Evolutionary conservation across 2,797 vertebrate genomes (phyloP).

Genomic region (Champsocephalus esox): DNA sequence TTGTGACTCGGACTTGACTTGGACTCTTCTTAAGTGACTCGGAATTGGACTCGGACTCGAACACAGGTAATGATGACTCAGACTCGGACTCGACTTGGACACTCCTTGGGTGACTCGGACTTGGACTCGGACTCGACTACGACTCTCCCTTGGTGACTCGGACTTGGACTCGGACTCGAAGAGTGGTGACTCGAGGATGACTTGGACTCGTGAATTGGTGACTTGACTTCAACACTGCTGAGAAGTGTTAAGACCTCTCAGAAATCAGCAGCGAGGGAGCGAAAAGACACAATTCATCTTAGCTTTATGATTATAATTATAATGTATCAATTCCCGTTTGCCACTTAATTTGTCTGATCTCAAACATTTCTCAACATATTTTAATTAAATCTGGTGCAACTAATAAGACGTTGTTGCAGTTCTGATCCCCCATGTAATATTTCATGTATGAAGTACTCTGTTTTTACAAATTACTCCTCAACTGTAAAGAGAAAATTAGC

Average conservation of each 20-base stretch:
- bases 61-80: too few species aligned
- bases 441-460: background rate
- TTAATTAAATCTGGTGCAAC: background rate
- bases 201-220: too few species aligned
- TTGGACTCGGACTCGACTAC: too few species aligned
- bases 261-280: background rate
- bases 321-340: background rate
- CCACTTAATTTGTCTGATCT: background rate
- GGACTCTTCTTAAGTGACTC: too few species aligned
- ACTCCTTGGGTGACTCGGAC: too few species aligned
- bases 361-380: background rate
- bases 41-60: too few species aligned
- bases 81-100: too few species aligned
- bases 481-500: background rate
- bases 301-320: constrained; percentile 6
- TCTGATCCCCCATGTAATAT: background rate
- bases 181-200: too few species aligned
- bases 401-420: background rate
- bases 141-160: too few species aligned
- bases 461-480: background rate
- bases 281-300: constrained; percentile 9
- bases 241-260: background rate
- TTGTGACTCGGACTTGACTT: too few species aligned
- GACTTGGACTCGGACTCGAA: too few species aligned
- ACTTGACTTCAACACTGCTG: too few species aligned